These are phyloP conservation scores for Xyliphius kryptos DNA, from an alignment of 2,113 vertebrate genomes.

Conservation along the genomic window DNA sequence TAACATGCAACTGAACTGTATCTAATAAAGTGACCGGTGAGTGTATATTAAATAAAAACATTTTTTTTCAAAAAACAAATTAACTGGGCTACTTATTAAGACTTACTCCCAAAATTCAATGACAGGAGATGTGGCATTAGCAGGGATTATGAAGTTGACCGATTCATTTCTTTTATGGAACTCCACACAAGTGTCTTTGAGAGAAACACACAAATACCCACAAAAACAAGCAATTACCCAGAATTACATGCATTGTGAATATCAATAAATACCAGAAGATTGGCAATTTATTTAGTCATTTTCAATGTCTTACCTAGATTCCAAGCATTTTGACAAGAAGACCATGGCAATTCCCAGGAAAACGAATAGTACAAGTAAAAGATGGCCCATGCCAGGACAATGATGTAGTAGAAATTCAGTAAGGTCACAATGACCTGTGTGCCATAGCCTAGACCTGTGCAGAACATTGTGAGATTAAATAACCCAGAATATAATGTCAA, in stretches of 20 bases:
- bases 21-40: too few species aligned
- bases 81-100: too few species aligned
- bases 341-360: conserved; percentile 78
- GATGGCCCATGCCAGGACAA: conserved; percentile 88
- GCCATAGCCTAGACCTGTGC: conserved; percentile 78
- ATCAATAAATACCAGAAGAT: too few species aligned
- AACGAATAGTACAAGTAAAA: conserved; percentile 88
- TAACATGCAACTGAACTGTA: too few species aligned
- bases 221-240: too few species aligned
- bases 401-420: conserved; percentile 83
- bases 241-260: too few species aligned
- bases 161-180: conserved; percentile 42
- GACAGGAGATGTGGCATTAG: conserved; percentile 47
- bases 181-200: conserved; percentile 52
- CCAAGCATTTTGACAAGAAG: conserved; percentile 81
- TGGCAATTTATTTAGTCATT: too few species aligned
- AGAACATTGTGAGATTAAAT: too few species aligned
- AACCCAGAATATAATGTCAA: too few species aligned
- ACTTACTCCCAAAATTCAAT: conserved; percentile 65
- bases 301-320: conserved; percentile 82
- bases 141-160: conserved; percentile 34
- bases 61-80: too few species aligned
- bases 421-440: conserved; percentile 80
- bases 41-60: too few species aligned
- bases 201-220: not conserved